Base-by-base conservation (phyloP, 2,888 invertebrate species). In the Pseudeuparius sepicola region DNA sequence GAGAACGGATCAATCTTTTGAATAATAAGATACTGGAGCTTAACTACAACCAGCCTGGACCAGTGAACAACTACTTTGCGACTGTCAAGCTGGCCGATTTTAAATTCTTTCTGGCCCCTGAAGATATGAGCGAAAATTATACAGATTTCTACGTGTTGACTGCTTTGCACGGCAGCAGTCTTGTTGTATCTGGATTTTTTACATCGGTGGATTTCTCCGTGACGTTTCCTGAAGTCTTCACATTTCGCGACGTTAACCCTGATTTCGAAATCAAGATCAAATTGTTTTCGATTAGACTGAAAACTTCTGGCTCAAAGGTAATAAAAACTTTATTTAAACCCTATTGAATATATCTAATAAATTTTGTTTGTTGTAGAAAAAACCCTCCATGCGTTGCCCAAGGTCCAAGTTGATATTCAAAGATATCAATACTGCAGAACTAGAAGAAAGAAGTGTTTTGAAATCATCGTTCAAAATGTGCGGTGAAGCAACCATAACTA, bases 231-330 rank as follows among this genome's bases (percentile, higher is more conserved):
- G 56, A 52, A 3, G 28, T 34, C 2, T 50, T 59, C 16, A 40
- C 40, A 1, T 63, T 70, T 18, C 51, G 45, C 7, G 51, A 60
- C 14, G 38, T 64, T 1, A 43, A 47, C 1, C 49, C 61, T 0
- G 50, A 60, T 30, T 64, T 67, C 25, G 57, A 60, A 31, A 52
- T 71, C 9, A 57, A 53, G 7, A 54, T 68, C 4, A 60, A 65
- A 36, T 53, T 72, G 11, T 71, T 65, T 37, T 63, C 63, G 41
- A 45, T 70, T 24, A 45, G 32, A 12, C 13, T 48, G 11, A 29
- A 36, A 14, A 44, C 42, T 4, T 28, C 30, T 2, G 23, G n/a
- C n/a, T n/a, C n/a, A n/a, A n/a, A n/a, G n/a, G n/a, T n/a, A n/a
- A n/a, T n/a, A n/a, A n/a, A n/a, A n/a, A n/a, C n/a, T n/a, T n/a